These are phyloP conservation scores for Bothrops jararaca DNA, from an alignment of 2,113 vertebrate species.

Conservation along the genomic window DNA sequence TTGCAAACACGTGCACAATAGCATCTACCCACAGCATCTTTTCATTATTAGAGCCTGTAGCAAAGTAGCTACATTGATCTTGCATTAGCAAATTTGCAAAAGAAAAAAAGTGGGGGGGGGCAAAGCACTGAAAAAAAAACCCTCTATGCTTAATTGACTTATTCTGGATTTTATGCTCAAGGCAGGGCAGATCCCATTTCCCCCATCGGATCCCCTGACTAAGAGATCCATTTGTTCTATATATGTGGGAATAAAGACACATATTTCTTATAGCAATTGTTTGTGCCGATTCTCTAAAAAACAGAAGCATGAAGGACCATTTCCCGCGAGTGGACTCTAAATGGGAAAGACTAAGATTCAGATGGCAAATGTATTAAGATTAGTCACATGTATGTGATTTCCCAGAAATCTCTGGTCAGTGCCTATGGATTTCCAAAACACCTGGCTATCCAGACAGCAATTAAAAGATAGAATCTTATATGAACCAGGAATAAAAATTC, in stretches of 20 bases:
- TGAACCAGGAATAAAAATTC: neutral
- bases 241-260: neutral
- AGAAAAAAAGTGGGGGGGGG: neutral
- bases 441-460: neutral
- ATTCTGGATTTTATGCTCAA: slow-evolving; percentile 60
- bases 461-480: neutral
- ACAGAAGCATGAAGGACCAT: neutral
- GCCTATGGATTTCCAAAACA: neutral
- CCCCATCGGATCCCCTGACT: neutral
- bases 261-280: neutral
- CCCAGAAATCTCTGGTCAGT: neutral
- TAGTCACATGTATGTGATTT: neutral
- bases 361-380: neutral
- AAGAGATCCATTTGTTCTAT: slow-evolving; percentile 38
- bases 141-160: slow-evolving; percentile 64
- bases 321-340: neutral
- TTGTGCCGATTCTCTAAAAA: neutral
- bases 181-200: slow-evolving; percentile 42
- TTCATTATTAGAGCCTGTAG: slow-evolving; percentile 62
- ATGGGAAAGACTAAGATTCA: neutral
- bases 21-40: slow-evolving; percentile 60
- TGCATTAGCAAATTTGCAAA: slow-evolving; percentile 59
- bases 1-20: slow-evolving; percentile 35
- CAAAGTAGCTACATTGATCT: slow-evolving; percentile 62
- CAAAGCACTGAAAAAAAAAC: slow-evolving; percentile 49